Base-by-base conservation (phyloP, 2,888 invertebrate species). In the Itoplectis maculator region DNA sequence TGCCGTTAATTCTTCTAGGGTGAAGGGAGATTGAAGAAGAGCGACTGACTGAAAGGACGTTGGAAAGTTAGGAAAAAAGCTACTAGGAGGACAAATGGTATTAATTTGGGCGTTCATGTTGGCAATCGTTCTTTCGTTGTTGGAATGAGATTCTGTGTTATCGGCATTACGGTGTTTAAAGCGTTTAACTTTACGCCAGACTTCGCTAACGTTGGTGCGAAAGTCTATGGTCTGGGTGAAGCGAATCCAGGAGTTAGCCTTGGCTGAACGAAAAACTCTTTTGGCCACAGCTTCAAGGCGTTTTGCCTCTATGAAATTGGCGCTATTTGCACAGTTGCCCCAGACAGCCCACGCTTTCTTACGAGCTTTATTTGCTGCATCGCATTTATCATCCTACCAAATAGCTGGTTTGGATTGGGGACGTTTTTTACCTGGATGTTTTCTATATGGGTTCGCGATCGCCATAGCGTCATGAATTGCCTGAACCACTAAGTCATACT, bases 131-230 rank as follows among this genome's bases (percentile, higher is more conserved):
- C 37, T 3, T 8, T 18, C 13, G 54, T 66, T 47, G 56, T 45
- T 15, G 13, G 35, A 0, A 45, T n/a, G 8, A 18, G 45, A 11
- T 0, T 15, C n/a, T 1, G 75, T 42, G 3, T 66, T 23, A 8
- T 29, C 13, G 9, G 56, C 54, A 11, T 76, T 66, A 15, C 75
- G 18, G 18, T 76, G 42, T 1, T 45, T 29, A 7, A 68, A 76
- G 8, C 66, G 9, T 29, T 76, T 76, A 0, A 66, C 45, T 47
- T 47, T 63, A 0, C 37, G 23, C 74, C 74, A 74, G 18, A 65
- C 54, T 6, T 40, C 15, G 13, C 5, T 11, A 0, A 29, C 29
- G 74, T 20, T 8, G 63, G 18, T 37, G 0, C 40, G 61, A n/a
- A 49, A 73, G n/a, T 61, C n/a, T 4, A 73, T 63, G 0, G 61